Conservation (phyloP, 1,140 invertebrate genomes). For the Hyphantria cunea region DNA sequence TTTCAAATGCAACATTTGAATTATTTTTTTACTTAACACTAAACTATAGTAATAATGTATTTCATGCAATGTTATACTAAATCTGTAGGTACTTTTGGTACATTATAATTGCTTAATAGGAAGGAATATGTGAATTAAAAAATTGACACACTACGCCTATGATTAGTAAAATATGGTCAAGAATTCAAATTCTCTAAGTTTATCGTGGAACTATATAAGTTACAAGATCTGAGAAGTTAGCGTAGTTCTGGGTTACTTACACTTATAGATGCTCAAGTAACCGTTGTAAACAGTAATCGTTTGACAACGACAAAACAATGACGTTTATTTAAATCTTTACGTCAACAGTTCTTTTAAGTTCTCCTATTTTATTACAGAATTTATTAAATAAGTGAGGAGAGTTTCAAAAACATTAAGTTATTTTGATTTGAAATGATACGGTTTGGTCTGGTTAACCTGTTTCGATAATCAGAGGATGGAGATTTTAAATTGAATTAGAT, state of each 20-base stretch:
- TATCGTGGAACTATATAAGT: constrained; percentile 8
- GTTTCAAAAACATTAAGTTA: background rate
- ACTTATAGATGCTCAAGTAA: no score
- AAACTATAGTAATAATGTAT: constrained; percentile 49
- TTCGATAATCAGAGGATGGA: no score
- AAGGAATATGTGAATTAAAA: constrained; percentile 70
- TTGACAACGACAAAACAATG: constrained; percentile 5
- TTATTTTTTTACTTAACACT: constrained; percentile 34
- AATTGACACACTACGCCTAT: constrained; percentile 62
- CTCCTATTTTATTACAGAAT: constrained; percentile 21
- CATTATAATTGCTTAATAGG: constrained; percentile 72
- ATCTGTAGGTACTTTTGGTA: constrained; percentile 69
- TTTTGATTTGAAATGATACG: background rate
- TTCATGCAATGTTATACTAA: constrained; percentile 60
- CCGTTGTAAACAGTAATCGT: constrained; percentile 11
- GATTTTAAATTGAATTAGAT: no score
- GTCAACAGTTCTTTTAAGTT: constrained; percentile 4
- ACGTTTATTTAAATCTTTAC: constrained; percentile 17
- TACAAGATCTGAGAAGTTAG: constrained; percentile 1
- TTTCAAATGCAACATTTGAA: constrained; percentile 22
- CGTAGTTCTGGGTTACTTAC: constrained; percentile 13
- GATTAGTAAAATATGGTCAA: background rate
- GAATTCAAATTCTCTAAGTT: no score
- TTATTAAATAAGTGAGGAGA: constrained; percentile 16
- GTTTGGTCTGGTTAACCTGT: no score